A percentile compares a stretch with the other conserved stretches of the same genome.
phyloP scores from a whole-genome alignment of 2,888 invertebrate genomes.

The Xestia c-nigrum region DNA sequence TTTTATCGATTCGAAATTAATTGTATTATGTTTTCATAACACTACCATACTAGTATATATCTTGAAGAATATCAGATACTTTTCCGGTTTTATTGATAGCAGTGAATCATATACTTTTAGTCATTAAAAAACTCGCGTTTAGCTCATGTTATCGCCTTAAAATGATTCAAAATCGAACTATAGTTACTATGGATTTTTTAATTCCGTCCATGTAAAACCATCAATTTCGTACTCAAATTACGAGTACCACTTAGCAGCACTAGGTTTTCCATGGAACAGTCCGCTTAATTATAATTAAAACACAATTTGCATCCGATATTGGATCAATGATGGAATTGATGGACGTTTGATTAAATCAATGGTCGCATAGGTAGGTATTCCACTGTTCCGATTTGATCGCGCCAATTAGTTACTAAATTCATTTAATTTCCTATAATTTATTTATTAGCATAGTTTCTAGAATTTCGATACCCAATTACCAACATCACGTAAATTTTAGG shows the following conservation, averaged over 20 bases:
- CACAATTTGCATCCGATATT: slow-evolving; percentile 70
- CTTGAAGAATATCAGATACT: too few relatives aligned
- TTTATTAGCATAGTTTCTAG: slow-evolving; percentile 64
- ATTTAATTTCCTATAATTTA: slow-evolving; percentile 74
- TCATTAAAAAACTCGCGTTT: too few relatives aligned
- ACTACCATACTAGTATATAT: too few relatives aligned
- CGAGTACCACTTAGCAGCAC: slow-evolving; percentile 23
- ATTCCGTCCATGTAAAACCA: slow-evolving; percentile 22
- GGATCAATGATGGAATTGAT: slow-evolving; percentile 70
- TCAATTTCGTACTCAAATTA: slow-evolving; percentile 47
- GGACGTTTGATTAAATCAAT: slow-evolving; percentile 72
- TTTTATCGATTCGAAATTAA: too few relatives aligned
- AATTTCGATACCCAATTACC: slow-evolving; percentile 60
- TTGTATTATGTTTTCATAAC: too few relatives aligned
- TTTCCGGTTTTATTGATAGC: too few relatives aligned
- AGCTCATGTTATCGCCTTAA: too few relatives aligned
- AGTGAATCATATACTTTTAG: too few relatives aligned
- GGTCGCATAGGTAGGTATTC: slow-evolving; percentile 72
- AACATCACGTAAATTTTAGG: slow-evolving; percentile 36
- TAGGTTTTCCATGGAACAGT: slow-evolving; percentile 49
- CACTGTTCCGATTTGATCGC: slow-evolving; percentile 70
- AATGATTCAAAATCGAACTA: neutral
- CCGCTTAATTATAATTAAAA: slow-evolving; percentile 67
- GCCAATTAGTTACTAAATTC: slow-evolving; percentile 77
- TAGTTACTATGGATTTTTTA: neutral